Evolutionary conservation across 2,888 invertebrate genomes (phyloP), one percentile per base, ranked within the genome.

Genomic region (Hetaerina titia): DNA sequence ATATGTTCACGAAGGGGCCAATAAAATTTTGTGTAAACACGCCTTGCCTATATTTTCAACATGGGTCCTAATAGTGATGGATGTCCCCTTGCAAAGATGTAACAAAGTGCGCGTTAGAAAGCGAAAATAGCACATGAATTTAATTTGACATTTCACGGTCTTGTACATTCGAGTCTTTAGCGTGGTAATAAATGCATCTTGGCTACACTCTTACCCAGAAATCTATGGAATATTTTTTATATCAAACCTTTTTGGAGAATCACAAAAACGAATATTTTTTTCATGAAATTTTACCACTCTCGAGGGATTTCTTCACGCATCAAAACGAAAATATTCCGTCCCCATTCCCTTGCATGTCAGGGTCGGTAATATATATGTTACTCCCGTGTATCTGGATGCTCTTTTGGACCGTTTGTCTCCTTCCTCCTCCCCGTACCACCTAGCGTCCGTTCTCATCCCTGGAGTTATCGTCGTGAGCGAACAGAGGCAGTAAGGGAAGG

Each of bases 311-410:
- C 8, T n/a, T n/a, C n/a, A 22, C 69, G 81, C 81, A 31, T 81
- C 81, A 22, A 11, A 31, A 81, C 9, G 22, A 8, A 81, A 81
- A 8, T 25, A 22, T 22, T 81, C 81, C 13, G 4, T 81, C 31
- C 22, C 81, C 13, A 9, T 31, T 31, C 5, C 81, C 31, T 81
- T 5, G 31, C 25, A 2, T 81, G 81, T 81, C 81, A 31, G 31
- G 25, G 81, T 31, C 81, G 31, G 81, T 31, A 81, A 81, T 81
- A 81, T 81, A 81, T 81, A 81, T 81, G 81, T 81, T 81, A 81
- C 81, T 31, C 31, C 11, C 2, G 81, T 81, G 25, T 81, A 31
- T 63, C 63, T 63, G 11, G 31, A 15, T 63, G 63, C n/a, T 31
- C 60, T 31, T 63, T 63, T 90, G n/a, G 7, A 13, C 90, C 63